Percentiles rank a stretch among this genome's conserved stretches.
Conservation (phyloP, 1,140 invertebrate species). For the Melipona quadrifasciata region DNA sequence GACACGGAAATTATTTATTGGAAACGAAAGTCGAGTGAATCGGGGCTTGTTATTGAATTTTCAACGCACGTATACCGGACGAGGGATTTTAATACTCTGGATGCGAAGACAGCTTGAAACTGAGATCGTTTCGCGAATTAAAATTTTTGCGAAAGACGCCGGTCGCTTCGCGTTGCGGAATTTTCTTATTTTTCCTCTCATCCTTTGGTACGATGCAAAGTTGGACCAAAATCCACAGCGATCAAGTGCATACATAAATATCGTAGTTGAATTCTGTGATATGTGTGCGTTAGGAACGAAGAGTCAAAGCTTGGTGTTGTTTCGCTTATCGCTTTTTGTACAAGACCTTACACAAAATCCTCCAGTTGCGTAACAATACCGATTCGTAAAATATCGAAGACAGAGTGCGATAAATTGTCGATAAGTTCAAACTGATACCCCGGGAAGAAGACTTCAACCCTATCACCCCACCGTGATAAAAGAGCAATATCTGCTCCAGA, state of each 20-base stretch:
- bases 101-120: not conserved
- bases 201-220: no score
- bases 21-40: no score
- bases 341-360: not conserved
- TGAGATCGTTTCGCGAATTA: not conserved
- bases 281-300: not conserved
- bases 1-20: conserved; percentile 11
- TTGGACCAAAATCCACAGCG: no score
- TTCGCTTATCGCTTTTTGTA: not conserved
- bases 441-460: not conserved
- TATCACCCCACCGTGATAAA: not conserved
- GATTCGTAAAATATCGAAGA: not conserved
- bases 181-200: not conserved
- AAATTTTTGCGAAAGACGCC: not conserved
- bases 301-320: not conserved
- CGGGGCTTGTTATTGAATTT: conserved; percentile 1
- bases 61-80: not conserved
- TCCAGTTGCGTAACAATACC: not conserved
- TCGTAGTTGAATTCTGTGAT: no score
- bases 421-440: not conserved
- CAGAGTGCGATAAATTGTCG: not conserved
- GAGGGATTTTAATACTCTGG: not conserved
- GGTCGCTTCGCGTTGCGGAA: no score
- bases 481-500: no score
- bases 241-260: no score